A percentile compares a stretch with the other conserved stretches of the same genome.
phyloP scores from a whole-genome alignment of 2,113 vertebrate genomes.

The Regulus satrapa region DNA sequence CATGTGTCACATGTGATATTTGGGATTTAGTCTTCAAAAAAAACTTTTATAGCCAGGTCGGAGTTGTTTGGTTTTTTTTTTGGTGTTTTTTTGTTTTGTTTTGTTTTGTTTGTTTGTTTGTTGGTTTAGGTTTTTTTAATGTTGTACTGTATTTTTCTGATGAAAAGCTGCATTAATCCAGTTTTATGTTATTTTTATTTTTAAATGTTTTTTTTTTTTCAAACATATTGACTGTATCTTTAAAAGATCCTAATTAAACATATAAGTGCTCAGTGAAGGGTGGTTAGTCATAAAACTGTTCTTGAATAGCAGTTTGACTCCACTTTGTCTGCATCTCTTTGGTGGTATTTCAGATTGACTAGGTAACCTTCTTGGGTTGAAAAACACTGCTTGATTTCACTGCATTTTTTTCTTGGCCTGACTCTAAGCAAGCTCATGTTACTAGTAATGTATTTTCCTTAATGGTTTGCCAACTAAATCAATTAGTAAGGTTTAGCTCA shows the following conservation, averaged over 20 bases:
- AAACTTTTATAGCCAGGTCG: neutral
- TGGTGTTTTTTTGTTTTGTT: too few species aligned
- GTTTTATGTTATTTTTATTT: neutral
- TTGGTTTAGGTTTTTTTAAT: rapidly evolving
- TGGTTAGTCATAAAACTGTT: neutral
- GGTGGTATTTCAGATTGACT: neutral
- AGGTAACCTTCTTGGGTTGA: neutral
- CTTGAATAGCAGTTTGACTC: neutral
- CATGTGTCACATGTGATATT: neutral
- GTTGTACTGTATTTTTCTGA: neutral
- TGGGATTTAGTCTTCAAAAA: neutral
- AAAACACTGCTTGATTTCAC: neutral
- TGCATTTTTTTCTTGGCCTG: neutral
- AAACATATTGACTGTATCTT: neutral
- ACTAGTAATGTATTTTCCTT: neutral
- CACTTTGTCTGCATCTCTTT: neutral
- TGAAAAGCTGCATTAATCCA: neutral
- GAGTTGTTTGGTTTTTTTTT: too few species aligned
- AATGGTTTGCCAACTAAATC: neutral
- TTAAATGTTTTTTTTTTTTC: neutral
- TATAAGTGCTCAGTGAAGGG: rapidly evolving
- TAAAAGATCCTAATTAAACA: neutral
- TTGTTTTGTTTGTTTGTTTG: too few species aligned
- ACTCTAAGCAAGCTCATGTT: neutral
- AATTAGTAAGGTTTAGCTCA: neutral